Evolutionary conservation across 2,113 vertebrate species (phyloP).

Genomic region (Xiphophorus hellerii): DNA sequence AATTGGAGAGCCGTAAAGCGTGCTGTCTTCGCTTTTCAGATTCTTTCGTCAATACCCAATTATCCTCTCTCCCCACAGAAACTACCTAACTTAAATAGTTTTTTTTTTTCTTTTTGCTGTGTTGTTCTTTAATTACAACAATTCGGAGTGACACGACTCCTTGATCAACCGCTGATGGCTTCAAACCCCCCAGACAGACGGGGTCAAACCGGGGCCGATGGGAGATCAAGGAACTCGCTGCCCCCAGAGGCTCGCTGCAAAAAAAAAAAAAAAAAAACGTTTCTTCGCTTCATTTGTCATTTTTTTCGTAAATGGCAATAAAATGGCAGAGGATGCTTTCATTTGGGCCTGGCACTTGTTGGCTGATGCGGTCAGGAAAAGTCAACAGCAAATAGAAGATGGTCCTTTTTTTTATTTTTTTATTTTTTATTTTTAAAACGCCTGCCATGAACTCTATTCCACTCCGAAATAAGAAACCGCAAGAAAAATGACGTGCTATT

Average conservation of each 20-base stretch:
- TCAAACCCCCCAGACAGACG: slow-evolving; percentile 15
- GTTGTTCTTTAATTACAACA: slow-evolving; percentile 78
- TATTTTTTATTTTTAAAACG: no score
- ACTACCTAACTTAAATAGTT: slow-evolving; percentile 63
- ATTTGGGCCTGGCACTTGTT: slow-evolving; percentile 1
- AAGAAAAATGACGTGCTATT: slow-evolving; percentile 32
- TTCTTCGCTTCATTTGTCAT: not conserved
- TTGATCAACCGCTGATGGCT: slow-evolving; percentile 69
- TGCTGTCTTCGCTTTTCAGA: slow-evolving; percentile 65
- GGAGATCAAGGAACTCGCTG: not conserved
- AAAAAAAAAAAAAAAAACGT: not conserved
- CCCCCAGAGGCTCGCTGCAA: slow-evolving; percentile 2
- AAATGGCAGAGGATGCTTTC: slow-evolving; percentile 11
- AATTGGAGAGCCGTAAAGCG: slow-evolving; percentile 67
- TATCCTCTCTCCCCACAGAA: slow-evolving; percentile 68
- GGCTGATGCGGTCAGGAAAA: not conserved
- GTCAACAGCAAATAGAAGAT: slow-evolving; percentile 26
- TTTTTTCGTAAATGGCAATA: slow-evolving; percentile 10
- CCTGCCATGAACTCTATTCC: slow-evolving; percentile 13
- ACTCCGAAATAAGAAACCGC: slow-evolving; percentile 14
- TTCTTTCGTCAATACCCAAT: slow-evolving; percentile 80
- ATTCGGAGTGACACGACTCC: slow-evolving; percentile 62
- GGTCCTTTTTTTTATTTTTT: not conserved
- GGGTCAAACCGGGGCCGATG: slow-evolving; percentile 16
- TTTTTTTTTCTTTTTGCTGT: slow-evolving; percentile 6